Percentiles rank a stretch among this genome's conserved stretches.
phyloP scores from a whole-genome alignment of 2,797 vertebrate genomes.

The Carapus acus region DNA sequence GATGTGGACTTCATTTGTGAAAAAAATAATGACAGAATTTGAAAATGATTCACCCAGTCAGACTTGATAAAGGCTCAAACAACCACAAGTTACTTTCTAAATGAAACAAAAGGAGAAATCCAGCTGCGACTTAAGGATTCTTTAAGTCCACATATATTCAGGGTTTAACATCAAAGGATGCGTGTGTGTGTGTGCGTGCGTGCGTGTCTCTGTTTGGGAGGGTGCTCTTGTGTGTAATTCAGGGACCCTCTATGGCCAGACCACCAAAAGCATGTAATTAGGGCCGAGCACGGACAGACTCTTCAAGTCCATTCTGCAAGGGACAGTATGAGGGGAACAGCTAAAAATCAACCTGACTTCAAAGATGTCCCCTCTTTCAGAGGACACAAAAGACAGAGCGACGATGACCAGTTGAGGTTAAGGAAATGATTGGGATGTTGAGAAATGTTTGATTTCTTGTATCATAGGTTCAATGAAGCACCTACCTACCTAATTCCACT shows the following conservation, averaged over 20 bases:
- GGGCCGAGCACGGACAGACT: slow-evolving; percentile 10
- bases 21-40: neutral
- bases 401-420: no score
- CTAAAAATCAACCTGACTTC: slow-evolving; percentile 34
- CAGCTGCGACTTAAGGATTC: neutral
- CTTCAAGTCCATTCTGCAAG: slow-evolving; percentile 9
- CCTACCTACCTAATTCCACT: no score
- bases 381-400: neutral
- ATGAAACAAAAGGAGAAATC: no score
- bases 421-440: no score
- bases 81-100: neutral
- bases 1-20: neutral
- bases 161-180: slow-evolving; percentile 32
- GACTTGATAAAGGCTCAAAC: neutral
- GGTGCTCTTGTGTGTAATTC: slow-evolving; percentile 25
- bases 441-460: no score
- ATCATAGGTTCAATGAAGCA: no score
- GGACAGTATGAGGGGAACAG: slow-evolving; percentile 32
- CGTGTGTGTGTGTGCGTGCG: no score
- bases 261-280: slow-evolving; percentile 47
- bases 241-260: slow-evolving; percentile 31
- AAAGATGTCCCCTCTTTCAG: slow-evolving; percentile 28
- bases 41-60: neutral
- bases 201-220: slow-evolving; percentile 13
- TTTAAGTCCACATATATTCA: neutral